Conservation (phyloP, 2,797 vertebrate species). For the Enteromius argenteus region DNA sequence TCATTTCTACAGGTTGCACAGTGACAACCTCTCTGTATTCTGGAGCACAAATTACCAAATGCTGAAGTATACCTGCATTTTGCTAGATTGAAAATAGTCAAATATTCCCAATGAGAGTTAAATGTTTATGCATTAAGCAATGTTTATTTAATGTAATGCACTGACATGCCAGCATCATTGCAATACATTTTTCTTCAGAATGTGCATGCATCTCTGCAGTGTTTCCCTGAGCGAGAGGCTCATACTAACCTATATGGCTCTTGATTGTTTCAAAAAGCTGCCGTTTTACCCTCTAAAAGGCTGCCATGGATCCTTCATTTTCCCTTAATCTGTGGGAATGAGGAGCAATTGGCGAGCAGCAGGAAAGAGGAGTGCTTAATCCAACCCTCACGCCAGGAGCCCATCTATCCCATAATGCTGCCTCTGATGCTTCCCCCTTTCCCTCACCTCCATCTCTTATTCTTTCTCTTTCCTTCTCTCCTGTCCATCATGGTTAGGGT, state of each 20-base stretch:
- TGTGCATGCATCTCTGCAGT: not conserved
- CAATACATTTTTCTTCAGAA: not conserved
- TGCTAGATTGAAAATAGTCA: not conserved
- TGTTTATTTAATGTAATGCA: not conserved
- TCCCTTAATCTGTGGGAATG: conserved; percentile 80
- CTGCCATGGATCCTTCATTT: conserved; percentile 66
- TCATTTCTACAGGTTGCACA: not conserved
- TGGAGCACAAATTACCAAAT: not conserved
- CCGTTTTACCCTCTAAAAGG: conserved; percentile 43
- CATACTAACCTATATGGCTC: conserved; percentile 14
- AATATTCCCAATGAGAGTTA: not conserved
- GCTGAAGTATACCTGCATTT: not conserved
- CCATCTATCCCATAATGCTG: conserved; percentile 25
- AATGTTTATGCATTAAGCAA: not conserved
- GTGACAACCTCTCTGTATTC: not conserved
- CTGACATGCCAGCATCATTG: not conserved
- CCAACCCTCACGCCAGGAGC: conserved; percentile 74
- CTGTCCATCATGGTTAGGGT: conserved; percentile 30
- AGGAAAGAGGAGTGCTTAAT: conserved; percentile 74
- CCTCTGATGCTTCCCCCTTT: conserved; percentile 22
- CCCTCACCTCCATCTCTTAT: conserved; percentile 53
- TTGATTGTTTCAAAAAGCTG: conserved; percentile 59
- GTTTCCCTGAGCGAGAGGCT: not conserved
- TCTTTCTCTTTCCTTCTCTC: conserved; percentile 30
- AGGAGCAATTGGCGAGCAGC: conserved; percentile 78